These are phyloP conservation scores for Dasyprocta punctata DNA, from an alignment of 2,113 vertebrate species.

Conservation along the genomic window DNA sequence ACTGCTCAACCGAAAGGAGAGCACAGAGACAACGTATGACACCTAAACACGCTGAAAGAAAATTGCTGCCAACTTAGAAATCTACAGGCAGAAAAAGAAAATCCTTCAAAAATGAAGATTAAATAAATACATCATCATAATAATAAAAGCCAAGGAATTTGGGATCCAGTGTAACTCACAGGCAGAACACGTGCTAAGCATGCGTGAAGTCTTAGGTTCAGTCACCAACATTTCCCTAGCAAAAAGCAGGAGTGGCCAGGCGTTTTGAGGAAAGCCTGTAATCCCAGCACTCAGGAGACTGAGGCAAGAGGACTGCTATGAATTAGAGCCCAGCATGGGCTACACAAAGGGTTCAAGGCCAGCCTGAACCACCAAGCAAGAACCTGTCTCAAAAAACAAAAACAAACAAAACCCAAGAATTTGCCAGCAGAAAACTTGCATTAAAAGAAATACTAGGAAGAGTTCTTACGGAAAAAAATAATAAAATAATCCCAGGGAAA, in stretches of 20 bases:
- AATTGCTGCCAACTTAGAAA: not conserved
- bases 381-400: not conserved
- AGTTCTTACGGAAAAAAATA: not conserved
- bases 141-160: not conserved
- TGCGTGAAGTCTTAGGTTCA: not conserved
- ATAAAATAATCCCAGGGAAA: not conserved
- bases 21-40: not conserved
- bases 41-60: not conserved
- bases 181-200: not conserved
- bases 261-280: not conserved
- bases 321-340: not conserved
- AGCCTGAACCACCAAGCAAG: not conserved
- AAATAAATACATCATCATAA: not conserved
- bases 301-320: not conserved
- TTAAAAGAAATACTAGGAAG: not conserved
- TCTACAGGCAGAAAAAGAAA: not conserved
- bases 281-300: not conserved
- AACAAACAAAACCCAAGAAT: not conserved
- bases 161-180: not conserved
- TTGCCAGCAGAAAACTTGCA: not conserved
- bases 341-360: not conserved
- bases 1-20: not conserved
- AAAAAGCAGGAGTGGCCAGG: not conserved
- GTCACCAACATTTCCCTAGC: not conserved
- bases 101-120: not conserved